A percentile compares a stretch with the other conserved stretches of the same genome.
These are phyloP conservation scores for Xiphias gladius DNA, from an alignment of 2,113 vertebrate genomes.

Conservation along the genomic window DNA sequence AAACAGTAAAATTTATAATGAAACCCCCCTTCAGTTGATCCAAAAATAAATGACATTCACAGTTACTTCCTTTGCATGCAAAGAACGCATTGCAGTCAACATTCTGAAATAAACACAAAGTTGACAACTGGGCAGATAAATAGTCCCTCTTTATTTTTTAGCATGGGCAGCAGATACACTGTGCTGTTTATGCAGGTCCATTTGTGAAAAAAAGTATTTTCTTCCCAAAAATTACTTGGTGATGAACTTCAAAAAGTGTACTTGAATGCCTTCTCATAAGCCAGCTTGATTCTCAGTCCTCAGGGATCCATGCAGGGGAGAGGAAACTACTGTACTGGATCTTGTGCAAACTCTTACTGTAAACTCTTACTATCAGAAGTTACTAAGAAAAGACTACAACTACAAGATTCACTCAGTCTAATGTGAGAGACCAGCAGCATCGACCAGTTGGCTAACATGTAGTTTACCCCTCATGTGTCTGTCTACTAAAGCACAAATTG, in stretches of 20 bases:
- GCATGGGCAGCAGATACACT: slow-evolving; percentile 22
- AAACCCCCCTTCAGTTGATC: background rate
- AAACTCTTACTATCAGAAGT: background rate
- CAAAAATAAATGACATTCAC: background rate
- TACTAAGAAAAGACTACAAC: background rate
- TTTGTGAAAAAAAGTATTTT: background rate
- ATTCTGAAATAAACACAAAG: slow-evolving; percentile 30
- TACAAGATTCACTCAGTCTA: background rate
- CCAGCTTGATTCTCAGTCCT: background rate
- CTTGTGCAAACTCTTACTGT: background rate
- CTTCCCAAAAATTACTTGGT: background rate
- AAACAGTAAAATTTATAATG: no score
- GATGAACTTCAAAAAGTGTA: background rate
- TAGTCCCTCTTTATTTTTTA: slow-evolving; percentile 56
- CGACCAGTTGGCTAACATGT: background rate
- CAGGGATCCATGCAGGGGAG: background rate
- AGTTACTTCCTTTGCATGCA: background rate
- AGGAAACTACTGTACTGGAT: background rate
- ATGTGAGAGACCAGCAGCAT: background rate
- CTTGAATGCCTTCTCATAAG: background rate
- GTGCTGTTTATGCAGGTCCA: background rate
- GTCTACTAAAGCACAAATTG: background rate
- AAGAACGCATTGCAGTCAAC: background rate
- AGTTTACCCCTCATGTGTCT: background rate
- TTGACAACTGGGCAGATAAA: slow-evolving; percentile 18